These are phyloP conservation scores for Eugnorisma glareosa DNA, from an alignment of 2,888 invertebrate genomes.

Conservation along the genomic window DNA sequence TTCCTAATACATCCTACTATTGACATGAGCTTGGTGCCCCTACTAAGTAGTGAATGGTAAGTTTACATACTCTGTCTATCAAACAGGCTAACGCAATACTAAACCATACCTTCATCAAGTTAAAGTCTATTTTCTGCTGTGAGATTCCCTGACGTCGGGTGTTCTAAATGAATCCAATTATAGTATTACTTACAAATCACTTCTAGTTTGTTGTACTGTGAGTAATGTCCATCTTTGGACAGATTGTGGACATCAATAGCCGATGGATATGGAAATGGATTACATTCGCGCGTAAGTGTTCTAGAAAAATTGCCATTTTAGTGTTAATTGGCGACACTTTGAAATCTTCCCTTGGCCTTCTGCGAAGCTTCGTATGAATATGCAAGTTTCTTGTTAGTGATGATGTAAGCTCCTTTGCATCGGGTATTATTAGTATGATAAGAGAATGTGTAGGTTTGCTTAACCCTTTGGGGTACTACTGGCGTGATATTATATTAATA, in stretches of 20 bases:
- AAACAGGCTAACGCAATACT: constrained; percentile 10
- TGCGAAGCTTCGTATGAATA: constrained; percentile 32
- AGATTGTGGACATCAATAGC: constrained; percentile 56
- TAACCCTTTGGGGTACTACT: not conserved
- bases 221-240: constrained; percentile 50
- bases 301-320: constrained; percentile 54
- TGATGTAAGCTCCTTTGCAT: constrained; percentile 21
- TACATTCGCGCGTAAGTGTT: constrained; percentile 48
- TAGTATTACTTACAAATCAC: constrained; percentile 69
- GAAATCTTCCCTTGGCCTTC: constrained; percentile 52
- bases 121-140: constrained; percentile 23
- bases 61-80: constrained; percentile 47
- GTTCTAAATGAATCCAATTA: constrained; percentile 64
- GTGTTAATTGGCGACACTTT: constrained; percentile 56
- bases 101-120: not conserved
- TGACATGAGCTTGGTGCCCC: constrained; percentile 15
- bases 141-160: constrained; percentile 17
- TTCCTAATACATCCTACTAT: constrained; percentile 43
- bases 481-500: not conserved
- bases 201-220: constrained; percentile 53
- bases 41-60: constrained; percentile 29
- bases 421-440: not conserved
- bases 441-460: not conserved
- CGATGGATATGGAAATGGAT: constrained; percentile 60
- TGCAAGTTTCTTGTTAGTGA: constrained; percentile 29